Base-by-base conservation (phyloP, 2,888 invertebrate species). In the Scrobipalpa costella region DNA sequence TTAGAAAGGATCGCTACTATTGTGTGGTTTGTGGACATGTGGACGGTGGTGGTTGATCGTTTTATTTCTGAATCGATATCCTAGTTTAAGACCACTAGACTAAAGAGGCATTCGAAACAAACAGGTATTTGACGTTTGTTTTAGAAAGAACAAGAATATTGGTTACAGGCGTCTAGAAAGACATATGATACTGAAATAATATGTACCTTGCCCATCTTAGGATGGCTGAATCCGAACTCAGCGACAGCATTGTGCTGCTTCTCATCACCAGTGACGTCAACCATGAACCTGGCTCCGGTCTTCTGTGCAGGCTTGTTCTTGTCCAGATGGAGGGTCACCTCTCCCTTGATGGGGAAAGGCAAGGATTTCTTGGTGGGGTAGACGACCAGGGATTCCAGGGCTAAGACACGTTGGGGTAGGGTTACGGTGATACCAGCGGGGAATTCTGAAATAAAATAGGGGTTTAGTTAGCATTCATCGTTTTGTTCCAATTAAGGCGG, bases 261-360 rank as follows among this genome's bases (percentile, higher is more conserved):
- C 3, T 93, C 92, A 0, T 86, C 73, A 0, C 83, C 85, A 3
- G 88, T 84, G 2, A 94, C 70, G 68, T 95, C 93, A 0, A 93
- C 84, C 50, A 81, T 77, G 63, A 93, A 92, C 15, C 90, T 84
- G 0, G 95, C 74, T 0, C 93, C 90, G 0, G 95, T 93, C 76
- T 94, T 95, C 69, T 94, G 93, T n/a, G 93, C 92, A 0, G 95
- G 95, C 68, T 94, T 93, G 73, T 93, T 93, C 79, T 95, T 95
- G 85, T 97, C 95, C 61, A 95, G 82, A 79, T 95, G 95, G 49
- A 96, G 85, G 8, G 90, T 87, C 6, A 94, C 73, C 61, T 95
- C 95, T 9, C 94, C 92, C 62, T 93, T 93, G 69, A 94, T 90
- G 34, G 93, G 93, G 69, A 95, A 95, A 0, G 92, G 92, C 27